phyloP scores from a whole-genome alignment of 2,888 invertebrate species.

The Nephrotoma guestfalica region DNA sequence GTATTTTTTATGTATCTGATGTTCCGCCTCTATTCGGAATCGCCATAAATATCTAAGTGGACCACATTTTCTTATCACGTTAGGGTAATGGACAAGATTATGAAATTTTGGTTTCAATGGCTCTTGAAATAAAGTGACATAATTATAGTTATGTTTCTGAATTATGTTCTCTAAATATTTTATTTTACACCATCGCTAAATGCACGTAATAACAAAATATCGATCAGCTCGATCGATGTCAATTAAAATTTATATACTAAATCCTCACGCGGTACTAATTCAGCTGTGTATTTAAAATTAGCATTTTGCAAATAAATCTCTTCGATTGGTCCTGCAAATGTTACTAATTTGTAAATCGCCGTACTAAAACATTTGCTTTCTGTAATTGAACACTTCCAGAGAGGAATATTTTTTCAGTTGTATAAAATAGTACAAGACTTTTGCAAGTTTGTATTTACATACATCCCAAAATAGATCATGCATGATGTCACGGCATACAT shows the following conservation, averaged over 20 bases:
- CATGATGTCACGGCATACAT: too few species aligned
- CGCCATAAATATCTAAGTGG: slow-evolving; percentile 2
- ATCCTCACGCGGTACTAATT: not conserved
- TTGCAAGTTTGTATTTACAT: too few species aligned
- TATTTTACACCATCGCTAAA: not conserved
- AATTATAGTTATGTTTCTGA: not conserved
- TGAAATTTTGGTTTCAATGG: not conserved
- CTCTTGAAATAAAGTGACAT: not conserved
- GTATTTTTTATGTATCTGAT: not conserved
- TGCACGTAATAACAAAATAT: not conserved
- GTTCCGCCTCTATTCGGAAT: not conserved
- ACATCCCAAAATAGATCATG: too few species aligned
- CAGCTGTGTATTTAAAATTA: slow-evolving; percentile 8
- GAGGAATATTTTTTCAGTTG: slow-evolving; percentile 2
- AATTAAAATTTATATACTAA: slow-evolving; percentile 1
- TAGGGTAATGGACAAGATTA: not conserved
- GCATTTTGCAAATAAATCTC: slow-evolving; percentile 2
- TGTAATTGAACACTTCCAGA: slow-evolving; percentile 6
- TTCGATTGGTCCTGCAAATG: slow-evolving; percentile 3
- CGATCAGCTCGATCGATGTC: not conserved
- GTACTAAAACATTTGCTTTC: slow-evolving; percentile 9
- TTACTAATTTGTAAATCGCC: slow-evolving; percentile 2
- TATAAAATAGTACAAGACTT: too few species aligned
- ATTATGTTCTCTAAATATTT: not conserved
- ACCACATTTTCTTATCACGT: not conserved